Evolutionary conservation across 37 sponge, comb jelly and placozoan genomes (phyloP), one percentile per base, ranked within the genome.

Genomic region (Lycopodina hypogea): DNA sequence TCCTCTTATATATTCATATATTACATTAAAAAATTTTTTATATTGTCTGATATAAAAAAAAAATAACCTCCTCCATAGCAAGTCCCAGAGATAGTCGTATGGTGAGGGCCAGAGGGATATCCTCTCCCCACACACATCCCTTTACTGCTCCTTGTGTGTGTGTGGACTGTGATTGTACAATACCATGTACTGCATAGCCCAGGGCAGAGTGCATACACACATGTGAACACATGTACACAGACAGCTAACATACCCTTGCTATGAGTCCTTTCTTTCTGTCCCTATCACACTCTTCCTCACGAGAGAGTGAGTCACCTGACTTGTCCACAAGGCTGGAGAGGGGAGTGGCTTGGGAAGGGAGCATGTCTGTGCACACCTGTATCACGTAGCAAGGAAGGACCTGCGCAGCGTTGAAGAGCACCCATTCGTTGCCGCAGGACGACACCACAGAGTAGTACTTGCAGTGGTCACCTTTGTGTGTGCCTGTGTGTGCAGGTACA

Each of bases 341-440:
- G 15, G 75, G 83, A 74, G 75, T 75, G 17, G 48, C 17, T 14
- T 81, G 61, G 58, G 7, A 24, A 23, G 7, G 12, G 11, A 4
- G 64, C 12, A 38, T 3, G 50, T 33, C 32, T n/a, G 37, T 22
- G 8, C 3, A 6, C 39, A 84, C 62, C 63, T 76, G 58, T 2
- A 84, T 76, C 50, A 76, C 84, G 61, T 84, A 84, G 72, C 84
- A 84, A 7, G 84, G 84, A n/a, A 84, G 78, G 35, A 84, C 84
- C 53, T 84, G 84, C 6, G 71, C 78, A 12, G 84, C 84, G 64
- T 82, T 82, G 83, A 82, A 82, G 63, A 84, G 42, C 72, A 84
- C 78, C 84, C 77, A 77, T 32, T 84, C 84, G 1, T 77, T 39
- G 33, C 72, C 84, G 70, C 78, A 84, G 1, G 18, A 23, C 22